Percentiles rank a stretch among this genome's conserved stretches.
These are phyloP conservation scores for Phylloscopus whistleri DNA, from an alignment of 2,113 vertebrate species.

Conservation along the genomic window DNA sequence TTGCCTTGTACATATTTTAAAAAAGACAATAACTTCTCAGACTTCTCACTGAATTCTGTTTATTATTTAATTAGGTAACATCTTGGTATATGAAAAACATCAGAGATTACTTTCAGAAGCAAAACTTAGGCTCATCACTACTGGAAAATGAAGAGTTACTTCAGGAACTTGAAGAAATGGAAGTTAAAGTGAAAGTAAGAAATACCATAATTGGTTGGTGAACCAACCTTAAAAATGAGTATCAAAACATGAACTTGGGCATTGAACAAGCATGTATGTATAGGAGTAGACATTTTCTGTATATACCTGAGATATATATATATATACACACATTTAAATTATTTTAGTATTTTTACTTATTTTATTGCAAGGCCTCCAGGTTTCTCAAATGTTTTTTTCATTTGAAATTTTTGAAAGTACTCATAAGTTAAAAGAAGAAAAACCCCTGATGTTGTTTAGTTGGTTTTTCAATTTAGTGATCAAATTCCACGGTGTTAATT, in stretches of 20 bases:
- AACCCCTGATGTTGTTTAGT: not conserved
- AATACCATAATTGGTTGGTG: not conserved
- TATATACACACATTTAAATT: not conserved
- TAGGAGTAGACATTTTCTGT: not conserved
- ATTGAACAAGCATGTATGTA: not conserved
- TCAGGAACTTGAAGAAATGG: slow-evolving; percentile 74
- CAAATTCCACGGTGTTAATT: not conserved
- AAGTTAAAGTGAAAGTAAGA: slow-evolving; percentile 80
- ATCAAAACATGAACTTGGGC: not conserved
- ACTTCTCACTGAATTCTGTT: not conserved
- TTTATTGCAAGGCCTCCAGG: not conserved
- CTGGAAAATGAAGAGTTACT: slow-evolving; percentile 81
- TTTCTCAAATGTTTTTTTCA: not conserved
- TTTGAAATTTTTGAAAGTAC: not conserved
- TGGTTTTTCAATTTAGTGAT: not conserved
- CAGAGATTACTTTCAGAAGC: slow-evolving; percentile 70
- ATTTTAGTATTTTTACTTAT: not conserved
- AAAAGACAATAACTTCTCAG: not conserved
- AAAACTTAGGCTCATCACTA: slow-evolving; percentile 77
- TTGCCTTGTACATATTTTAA: not conserved
- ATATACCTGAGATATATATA: not conserved
- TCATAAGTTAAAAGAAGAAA: not conserved
- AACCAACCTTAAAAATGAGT: not conserved
- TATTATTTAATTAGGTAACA: slow-evolving; percentile 70
- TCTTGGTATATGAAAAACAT: slow-evolving; percentile 80